Base-by-base conservation (phyloP, 2,797 vertebrate genomes). In the Xerus rutilus region DNA sequence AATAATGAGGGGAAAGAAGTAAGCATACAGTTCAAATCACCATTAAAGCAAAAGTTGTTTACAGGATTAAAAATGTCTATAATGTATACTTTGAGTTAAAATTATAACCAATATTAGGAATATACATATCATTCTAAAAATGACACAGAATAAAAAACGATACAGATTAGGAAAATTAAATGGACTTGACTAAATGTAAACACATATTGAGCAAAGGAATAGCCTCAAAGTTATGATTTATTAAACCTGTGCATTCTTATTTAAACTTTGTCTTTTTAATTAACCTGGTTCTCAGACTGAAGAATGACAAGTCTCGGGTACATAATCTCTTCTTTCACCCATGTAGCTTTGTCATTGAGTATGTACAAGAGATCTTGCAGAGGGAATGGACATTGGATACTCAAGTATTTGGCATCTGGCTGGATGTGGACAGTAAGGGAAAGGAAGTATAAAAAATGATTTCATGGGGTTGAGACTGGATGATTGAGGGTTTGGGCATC, bases 21-120 rank as follows among this genome's bases (percentile, higher is more conserved):
- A 87, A 78, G 35, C 12, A 65, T 76, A 35, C 17, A 87, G 25
- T 83, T 14, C 69, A 88, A 54, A 69, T 89, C 30, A 72, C 32
- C 20, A 28, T 74, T 84, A 87, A 91, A 84, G 23, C 79, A 83
- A 65, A 88, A 67, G 10, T 79, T 93, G 23, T 96, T 64, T 73
- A 64, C 28, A 84, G 72, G 7, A 87, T 85, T 95, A 35, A 93
- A 54, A 89, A 88, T 45, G 32, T 7, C 62, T 1, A 23, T 93
- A 82, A 74, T 84, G 3, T n/a, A 90, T 88, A 78, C 17, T 89
- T 92, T 72, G 30, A 70, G 25, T 94, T 95, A 90, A 95, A 93
- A 70, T 94, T 89, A 83, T 59, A 94, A 54, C 28, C 12, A 64
- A 32, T 79, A 30, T 79, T 59, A 54, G 45, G 20, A 83, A 67